phyloP scores from a whole-genome alignment of 2,797 vertebrate species.

The Acipenser oxyrinchus region DNA sequence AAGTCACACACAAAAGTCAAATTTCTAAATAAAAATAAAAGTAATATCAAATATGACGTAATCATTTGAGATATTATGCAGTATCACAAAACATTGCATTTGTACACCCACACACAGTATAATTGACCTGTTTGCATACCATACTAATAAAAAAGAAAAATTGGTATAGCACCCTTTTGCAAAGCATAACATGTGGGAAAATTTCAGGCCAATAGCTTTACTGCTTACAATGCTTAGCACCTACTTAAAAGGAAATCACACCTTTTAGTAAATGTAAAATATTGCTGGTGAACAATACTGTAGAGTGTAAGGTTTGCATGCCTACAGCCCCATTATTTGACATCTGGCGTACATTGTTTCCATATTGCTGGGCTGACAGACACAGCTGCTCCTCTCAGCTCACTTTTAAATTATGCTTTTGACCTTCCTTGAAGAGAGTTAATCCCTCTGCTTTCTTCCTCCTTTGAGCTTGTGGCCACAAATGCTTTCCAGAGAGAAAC shows the following conservation, averaged over 20 bases:
- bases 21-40: too few relatives aligned
- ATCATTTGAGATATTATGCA: too few relatives aligned
- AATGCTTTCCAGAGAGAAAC: slow-evolving; percentile 51
- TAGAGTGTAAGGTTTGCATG: slow-evolving; percentile 25
- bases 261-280: slow-evolving; percentile 26
- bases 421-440: slow-evolving; percentile 55
- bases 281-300: slow-evolving; percentile 26
- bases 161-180: too few relatives aligned
- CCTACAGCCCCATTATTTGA: slow-evolving; percentile 40
- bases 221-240: slow-evolving; percentile 14
- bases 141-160: too few relatives aligned
- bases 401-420: slow-evolving; percentile 57
- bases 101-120: too few relatives aligned
- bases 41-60: too few relatives aligned
- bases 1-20: too few relatives aligned
- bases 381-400: slow-evolving; percentile 53
- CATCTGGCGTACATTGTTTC: slow-evolving; percentile 59
- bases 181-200: too few relatives aligned
- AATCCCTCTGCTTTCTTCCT: slow-evolving; percentile 46
- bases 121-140: too few relatives aligned
- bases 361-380: slow-evolving; percentile 50
- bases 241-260: slow-evolving; percentile 11
- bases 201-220: too few relatives aligned
- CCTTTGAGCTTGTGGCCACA: slow-evolving; percentile 46
- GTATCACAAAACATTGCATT: too few relatives aligned